phyloP scores from a whole-genome alignment of 1,140 invertebrate species.

The Cataglyphis hispanica region DNA sequence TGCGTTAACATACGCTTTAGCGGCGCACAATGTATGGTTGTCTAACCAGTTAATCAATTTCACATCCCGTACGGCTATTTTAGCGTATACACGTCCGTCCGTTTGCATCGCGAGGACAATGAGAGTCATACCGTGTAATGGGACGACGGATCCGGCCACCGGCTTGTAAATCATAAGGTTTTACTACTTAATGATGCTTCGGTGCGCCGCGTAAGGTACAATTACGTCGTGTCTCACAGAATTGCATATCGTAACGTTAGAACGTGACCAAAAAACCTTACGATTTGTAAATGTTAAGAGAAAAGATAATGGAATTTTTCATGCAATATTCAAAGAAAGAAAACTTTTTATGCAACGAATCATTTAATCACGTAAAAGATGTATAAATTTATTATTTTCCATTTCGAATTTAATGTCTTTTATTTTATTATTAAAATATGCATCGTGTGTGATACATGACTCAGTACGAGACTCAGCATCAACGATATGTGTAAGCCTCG shows the following conservation, averaged over 20 bases:
- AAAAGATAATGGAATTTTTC: neutral
- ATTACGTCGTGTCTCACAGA: neutral
- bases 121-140: constrained; percentile 70
- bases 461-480: neutral
- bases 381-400: neutral
- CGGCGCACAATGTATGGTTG: constrained; percentile 53
- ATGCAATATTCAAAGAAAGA: neutral
- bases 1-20: constrained; percentile 70
- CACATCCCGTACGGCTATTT: constrained; percentile 72
- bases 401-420: neutral
- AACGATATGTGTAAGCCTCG: neutral
- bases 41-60: constrained; percentile 76
- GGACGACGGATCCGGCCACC: constrained; percentile 63
- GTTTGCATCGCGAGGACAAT: constrained; percentile 74
- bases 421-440: neutral
- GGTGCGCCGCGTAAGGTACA: constrained; percentile 39
- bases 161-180: constrained; percentile 72
- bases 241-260: neutral
- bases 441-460: neutral
- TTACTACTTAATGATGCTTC: constrained; percentile 66
- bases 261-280: neutral
- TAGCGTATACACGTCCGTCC: constrained; percentile 69
- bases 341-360: neutral
- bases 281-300: neutral
- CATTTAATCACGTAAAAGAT: neutral